phyloP scores from a whole-genome alignment of 2,888 invertebrate genomes.

The Minunthozetes semirufus region DNA sequence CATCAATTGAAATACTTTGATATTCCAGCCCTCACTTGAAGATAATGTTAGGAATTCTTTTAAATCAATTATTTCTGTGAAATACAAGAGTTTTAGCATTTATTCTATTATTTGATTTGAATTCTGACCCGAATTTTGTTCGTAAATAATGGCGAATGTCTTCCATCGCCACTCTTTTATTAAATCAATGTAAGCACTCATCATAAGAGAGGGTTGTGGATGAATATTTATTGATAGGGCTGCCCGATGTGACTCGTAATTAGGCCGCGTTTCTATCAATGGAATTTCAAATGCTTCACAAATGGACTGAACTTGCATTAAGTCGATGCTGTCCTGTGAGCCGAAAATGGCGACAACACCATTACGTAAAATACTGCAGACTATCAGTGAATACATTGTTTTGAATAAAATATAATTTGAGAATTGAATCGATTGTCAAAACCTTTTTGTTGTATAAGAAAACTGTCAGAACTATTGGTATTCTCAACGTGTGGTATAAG shows the following conservation, averaged over 20 bases:
- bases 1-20: slow-evolving; percentile 29
- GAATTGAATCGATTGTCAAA: no score
- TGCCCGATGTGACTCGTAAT: slow-evolving; percentile 63
- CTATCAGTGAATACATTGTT: slow-evolving; percentile 51
- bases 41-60: slow-evolving; percentile 2
- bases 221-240: slow-evolving; percentile 77
- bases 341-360: slow-evolving; percentile 77
- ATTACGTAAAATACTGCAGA: slow-evolving; percentile 70
- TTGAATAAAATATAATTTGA: no score
- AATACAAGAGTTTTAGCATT: neutral
- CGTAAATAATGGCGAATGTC: slow-evolving; percentile 76
- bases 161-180: slow-evolving; percentile 71
- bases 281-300: slow-evolving; percentile 77
- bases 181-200: slow-evolving; percentile 64
- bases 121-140: slow-evolving; percentile 63
- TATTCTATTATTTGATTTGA: neutral
- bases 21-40: neutral
- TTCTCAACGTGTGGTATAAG: no score
- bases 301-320: slow-evolving; percentile 72
- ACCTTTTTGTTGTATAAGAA: no score
- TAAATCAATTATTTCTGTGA: slow-evolving; percentile 24
- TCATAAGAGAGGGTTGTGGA: slow-evolving; percentile 67
- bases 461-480: no score
- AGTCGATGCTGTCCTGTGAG: slow-evolving; percentile 59
- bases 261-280: slow-evolving; percentile 70